Conservation (phyloP, 2,888 invertebrate species). For the Drosophila emarginata region DNA sequence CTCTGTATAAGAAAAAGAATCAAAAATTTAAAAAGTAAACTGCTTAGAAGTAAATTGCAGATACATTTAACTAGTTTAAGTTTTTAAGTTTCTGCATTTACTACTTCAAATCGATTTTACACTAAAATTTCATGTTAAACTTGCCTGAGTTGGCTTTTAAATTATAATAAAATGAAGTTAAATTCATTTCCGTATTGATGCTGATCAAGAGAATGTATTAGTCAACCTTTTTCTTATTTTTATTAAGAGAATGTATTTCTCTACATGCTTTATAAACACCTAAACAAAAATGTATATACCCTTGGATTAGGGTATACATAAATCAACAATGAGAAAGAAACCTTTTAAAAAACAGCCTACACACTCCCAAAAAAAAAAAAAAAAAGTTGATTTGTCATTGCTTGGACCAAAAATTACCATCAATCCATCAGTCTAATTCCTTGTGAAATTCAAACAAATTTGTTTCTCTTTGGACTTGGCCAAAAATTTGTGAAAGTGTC, state of each 20-base stretch:
- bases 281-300: not conserved
- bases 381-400: conserved; percentile 67
- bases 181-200: too few species aligned
- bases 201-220: too few species aligned
- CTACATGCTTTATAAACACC: too few species aligned
- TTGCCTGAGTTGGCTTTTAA: too few species aligned
- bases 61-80: not conserved
- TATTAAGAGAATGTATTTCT: too few species aligned
- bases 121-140: too few species aligned
- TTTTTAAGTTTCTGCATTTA: not conserved
- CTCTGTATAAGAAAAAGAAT: not conserved
- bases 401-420: conserved; percentile 37
- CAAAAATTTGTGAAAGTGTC: conserved; percentile 71
- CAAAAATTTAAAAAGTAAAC: too few species aligned
- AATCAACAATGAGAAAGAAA: not conserved
- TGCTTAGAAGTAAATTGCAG: too few species aligned
- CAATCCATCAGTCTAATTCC: conserved; percentile 26
- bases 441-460: conserved; percentile 58
- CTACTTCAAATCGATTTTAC: not conserved
- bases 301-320: not conserved
- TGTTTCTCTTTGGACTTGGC: conserved; percentile 39
- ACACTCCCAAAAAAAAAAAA: not conserved
- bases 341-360: conserved; percentile 16
- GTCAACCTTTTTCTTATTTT: too few species aligned
- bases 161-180: too few species aligned